Base-by-base conservation (phyloP, 1,140 invertebrate species). In the Elysia chlorotica region DNA sequence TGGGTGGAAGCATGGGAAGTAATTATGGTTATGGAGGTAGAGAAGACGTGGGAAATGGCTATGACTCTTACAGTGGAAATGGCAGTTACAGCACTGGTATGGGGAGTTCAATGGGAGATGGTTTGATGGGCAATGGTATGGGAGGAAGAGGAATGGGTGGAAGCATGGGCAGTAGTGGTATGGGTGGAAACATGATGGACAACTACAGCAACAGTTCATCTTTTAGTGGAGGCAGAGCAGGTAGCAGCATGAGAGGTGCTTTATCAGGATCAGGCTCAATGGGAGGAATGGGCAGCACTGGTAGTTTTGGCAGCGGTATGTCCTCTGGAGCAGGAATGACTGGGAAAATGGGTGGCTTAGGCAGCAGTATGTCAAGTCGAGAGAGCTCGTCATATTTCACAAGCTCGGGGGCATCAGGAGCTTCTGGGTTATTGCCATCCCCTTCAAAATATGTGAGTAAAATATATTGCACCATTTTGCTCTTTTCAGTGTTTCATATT, bases 361-460 rank as follows among this genome's bases (percentile, higher is more conserved):
- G n/a, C 41, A 10, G n/a, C 10, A 48, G 41, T 48, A 48, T 48
- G 41, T 14, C n/a, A n/a, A n/a, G n/a, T n/a, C n/a, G n/a, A n/a
- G n/a, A n/a, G n/a, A n/a, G n/a, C n/a, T n/a, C n/a, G n/a, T n/a
- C n/a, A n/a, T n/a, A n/a, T n/a, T n/a, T n/a, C n/a, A n/a, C n/a
- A n/a, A n/a, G n/a, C n/a, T n/a, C n/a, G n/a, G 62, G 62, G 5
- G 14, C 23, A 38, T 65, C 62, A 14, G 62, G 62, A 38, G 36
- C 33, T 23, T 25, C 61, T 30, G 61, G 41, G 33, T 56, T 69
- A 10, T 23, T 69, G 35, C 67, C 67, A 69, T 69, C 67, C 30
- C 67, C 67, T 35, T 69, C 67, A 2, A 69, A 59, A 69, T 59
- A 37, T 69, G 67, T 69, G 54, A 69, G 67, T 69, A 23, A n/a